phyloP scores from a whole-genome alignment of 2,888 invertebrate genomes.

The Luperina testacea region DNA sequence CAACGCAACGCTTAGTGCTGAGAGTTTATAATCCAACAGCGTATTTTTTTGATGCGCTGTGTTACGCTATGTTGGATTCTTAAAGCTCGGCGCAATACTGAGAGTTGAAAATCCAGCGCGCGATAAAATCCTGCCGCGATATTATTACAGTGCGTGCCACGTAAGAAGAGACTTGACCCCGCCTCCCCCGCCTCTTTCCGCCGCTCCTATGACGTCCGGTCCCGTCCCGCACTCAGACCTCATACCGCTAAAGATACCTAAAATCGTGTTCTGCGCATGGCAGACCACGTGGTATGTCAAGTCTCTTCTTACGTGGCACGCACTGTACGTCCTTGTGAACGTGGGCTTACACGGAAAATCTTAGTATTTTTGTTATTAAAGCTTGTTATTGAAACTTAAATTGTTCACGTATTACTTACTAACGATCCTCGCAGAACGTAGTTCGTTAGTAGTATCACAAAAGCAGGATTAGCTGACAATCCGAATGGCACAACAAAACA shows the following conservation, averaged over 20 bases:
- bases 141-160: too few species aligned
- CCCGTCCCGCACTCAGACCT: too few species aligned
- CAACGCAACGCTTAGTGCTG: neutral
- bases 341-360: neutral
- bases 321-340: neutral
- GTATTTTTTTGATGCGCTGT: neutral
- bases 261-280: too few species aligned
- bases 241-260: too few species aligned
- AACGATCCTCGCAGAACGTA: constrained; percentile 33
- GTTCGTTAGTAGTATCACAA: constrained; percentile 59
- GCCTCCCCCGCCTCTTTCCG: too few species aligned
- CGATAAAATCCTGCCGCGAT: neutral
- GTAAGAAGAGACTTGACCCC: too few species aligned
- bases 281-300: too few species aligned
- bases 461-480: constrained; percentile 53
- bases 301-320: too few species aligned
- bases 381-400: constrained; percentile 8
- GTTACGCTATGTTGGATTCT: neutral
- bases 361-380: constrained; percentile 6
- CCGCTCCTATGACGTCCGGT: too few species aligned
- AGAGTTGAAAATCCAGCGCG: neutral
- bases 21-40: neutral
- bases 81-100: neutral
- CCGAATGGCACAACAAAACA: constrained; percentile 44
- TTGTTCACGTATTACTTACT: constrained; percentile 47